Evolutionary conservation across 1,140 invertebrate species (phyloP), one percentile per base, ranked within the genome.

Genomic region (Apolygus lucorum): DNA sequence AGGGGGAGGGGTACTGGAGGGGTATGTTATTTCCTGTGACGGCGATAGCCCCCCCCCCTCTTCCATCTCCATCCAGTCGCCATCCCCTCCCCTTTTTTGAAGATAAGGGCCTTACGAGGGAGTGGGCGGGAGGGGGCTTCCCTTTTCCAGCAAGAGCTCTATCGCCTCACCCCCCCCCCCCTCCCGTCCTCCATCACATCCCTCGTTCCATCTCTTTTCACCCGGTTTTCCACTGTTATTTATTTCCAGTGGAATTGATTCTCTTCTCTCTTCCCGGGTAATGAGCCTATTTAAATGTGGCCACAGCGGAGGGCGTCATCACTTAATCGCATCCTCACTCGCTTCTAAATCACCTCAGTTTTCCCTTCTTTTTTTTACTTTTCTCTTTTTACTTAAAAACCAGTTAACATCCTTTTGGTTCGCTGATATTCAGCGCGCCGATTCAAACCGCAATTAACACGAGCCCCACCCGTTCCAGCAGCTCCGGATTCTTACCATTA

Each of bases 281-380:
- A 59, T 59, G 54, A 59, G 54, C 54, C 54, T 24, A 59, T 59
- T 59, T 59, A 59, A 59, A 59, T 59, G 54, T 59, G 54, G 54
- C 22, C 54, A 24, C 54, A 24, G 54, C 54, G 11, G 22, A 59
- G 54, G 54, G 54, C 54, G 54, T 59, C 54, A 59, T 59, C 54
- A 59, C 54, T 59, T 59, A 59, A 59, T 59, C 54, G 54, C 54
- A 24, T 59, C 54, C 54, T 21, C 11, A 4, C 22, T 21, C 4
- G 22, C 11, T 21, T 59, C 54, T 59, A 59, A 59, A 59, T 59
- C 54, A 59, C 54, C 22, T 59, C 54, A 42, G 34, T 42, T 42
- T 42, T 42, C 34, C 17, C 34, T 42, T 42, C 17, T 42, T 17
- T 42, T 42, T 42, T 42, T 42, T 42, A 4, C 34, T 42, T 42